Conservation (phyloP, 2,888 invertebrate genomes). For the Synergus umbraculus region DNA sequence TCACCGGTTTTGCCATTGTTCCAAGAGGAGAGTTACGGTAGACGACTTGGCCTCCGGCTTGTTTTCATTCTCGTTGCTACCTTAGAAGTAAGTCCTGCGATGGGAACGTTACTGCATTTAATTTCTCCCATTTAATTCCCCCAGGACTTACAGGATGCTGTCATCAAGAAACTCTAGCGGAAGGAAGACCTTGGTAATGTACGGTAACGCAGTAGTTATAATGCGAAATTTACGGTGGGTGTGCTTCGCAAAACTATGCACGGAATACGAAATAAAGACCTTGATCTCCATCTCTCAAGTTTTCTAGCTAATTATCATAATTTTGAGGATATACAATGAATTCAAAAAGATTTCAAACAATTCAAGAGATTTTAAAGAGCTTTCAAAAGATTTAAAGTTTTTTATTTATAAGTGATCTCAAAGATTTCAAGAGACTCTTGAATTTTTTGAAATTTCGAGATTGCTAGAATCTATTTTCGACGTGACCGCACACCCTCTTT, state of each 20-base stretch:
- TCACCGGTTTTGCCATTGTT: constrained; percentile 19
- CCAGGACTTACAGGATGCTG: constrained; percentile 50
- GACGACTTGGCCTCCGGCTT: constrained; percentile 28
- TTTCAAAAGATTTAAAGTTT: too few species aligned
- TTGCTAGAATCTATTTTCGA: too few species aligned
- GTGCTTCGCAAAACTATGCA: constrained; percentile 12
- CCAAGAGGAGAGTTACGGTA: constrained; percentile 15
- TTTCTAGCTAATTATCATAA: background rate
- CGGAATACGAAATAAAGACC: background rate
- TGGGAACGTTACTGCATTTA: constrained; percentile 50
- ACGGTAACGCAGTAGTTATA: constrained; percentile 48
- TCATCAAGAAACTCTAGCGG: constrained; percentile 52
- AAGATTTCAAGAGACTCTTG: too few species aligned
- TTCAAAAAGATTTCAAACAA: too few species aligned
- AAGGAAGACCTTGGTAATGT: constrained; percentile 56
- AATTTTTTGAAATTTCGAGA: too few species aligned
- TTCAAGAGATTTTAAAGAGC: too few species aligned
- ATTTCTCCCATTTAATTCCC: constrained; percentile 58
- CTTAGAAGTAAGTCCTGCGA: constrained; percentile 28
- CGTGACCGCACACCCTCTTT: too few species aligned
- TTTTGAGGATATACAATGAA: too few species aligned
- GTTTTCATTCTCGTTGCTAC: constrained; percentile 32
- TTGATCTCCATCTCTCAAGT: background rate
- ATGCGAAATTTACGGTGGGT: constrained; percentile 46
- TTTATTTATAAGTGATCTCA: too few species aligned